Evolutionary conservation across 2,888 invertebrate species (phyloP).

Genomic region (Seladonia tumulorum): DNA sequence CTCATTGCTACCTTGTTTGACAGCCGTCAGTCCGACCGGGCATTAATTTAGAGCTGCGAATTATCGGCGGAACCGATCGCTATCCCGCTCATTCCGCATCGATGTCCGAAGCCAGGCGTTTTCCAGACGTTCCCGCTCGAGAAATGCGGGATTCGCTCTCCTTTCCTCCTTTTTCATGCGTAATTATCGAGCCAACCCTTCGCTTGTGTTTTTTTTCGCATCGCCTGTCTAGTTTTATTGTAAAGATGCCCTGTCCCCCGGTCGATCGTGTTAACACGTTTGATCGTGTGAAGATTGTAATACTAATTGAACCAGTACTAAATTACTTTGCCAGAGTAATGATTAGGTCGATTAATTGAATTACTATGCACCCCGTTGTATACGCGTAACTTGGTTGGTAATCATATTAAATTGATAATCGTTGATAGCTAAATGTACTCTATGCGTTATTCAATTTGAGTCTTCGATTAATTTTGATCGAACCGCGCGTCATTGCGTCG

Average conservation of each 20-base stretch:
- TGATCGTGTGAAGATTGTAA: neutral
- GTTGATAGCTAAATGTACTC: neutral
- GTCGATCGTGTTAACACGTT: neutral
- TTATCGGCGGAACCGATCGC: conserved; percentile 5
- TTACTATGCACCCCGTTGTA: neutral
- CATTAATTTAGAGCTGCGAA: conserved; percentile 21
- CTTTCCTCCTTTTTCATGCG: neutral
- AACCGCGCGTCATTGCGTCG: neutral
- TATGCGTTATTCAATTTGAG: neutral
- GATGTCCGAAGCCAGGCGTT: neutral
- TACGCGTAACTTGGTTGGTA: neutral
- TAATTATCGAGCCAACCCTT: conserved; percentile 3
- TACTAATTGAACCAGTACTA: neutral
- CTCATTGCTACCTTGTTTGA: conserved; percentile 18
- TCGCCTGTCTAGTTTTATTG: neutral
- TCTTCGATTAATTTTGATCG: neutral
- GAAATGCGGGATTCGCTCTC: conserved; percentile 1
- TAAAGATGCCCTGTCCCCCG: neutral
- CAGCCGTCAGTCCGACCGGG: conserved; percentile 24
- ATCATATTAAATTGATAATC: conserved; percentile 3
- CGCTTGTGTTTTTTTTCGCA: neutral
- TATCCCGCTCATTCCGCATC: neutral
- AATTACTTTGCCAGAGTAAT: conserved; percentile 1
- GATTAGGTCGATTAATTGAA: conserved; percentile 3
- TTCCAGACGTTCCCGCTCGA: conserved; percentile 5